Base-by-base conservation (phyloP, 2,888 invertebrate species). In the Cistogaster globosa region DNA sequence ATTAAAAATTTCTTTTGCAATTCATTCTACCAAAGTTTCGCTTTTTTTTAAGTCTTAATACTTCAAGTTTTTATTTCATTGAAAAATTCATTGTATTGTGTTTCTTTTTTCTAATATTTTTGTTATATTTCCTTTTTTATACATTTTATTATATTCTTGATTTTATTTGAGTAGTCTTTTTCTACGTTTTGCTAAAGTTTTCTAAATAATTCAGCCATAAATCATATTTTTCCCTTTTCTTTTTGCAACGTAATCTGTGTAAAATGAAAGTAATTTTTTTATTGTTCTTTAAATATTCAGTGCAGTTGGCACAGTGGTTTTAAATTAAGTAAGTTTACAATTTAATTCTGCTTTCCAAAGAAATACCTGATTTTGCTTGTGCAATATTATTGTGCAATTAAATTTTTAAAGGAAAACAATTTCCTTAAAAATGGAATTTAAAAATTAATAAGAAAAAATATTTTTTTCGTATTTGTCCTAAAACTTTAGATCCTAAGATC, bases 201-300 rank as follows among this genome's bases (percentile, higher is more conserved):
- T 42, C 75, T 63, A n/a, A 63, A 65, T 75, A 75, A 45, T 57
- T 45, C 55, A 75, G 38, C 42, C 75, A 75, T 75, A 75, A 75
- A 65, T 75, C 63, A 75, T 75, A 45, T 42, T 65, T 75, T 55
- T 26, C 32, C n/a, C 45, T n/a, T 12, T 67, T 32, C 7, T 42
- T 69, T 69, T 57, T 69, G 45, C 71, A 45, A 11, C n/a, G 42
- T 57, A 58, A 42, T 42, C 42, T 26, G 20, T 45, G 16, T 51
- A 48, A 38, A 18, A 22, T 63, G 22, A 48, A 7, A 38, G 12
- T 22, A 45, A 16, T 45, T 16, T 20, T 12, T 63, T 63, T n/a
- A 45, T 22, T 63, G 63, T 45, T 45, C 22, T 22, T 45, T 63
- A 26, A 58, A 74, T 60, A 60, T 68, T 53, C 45, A 48, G 45